Conservation (phyloP, 2,888 invertebrate species). For the Hypena proboscidalis region DNA sequence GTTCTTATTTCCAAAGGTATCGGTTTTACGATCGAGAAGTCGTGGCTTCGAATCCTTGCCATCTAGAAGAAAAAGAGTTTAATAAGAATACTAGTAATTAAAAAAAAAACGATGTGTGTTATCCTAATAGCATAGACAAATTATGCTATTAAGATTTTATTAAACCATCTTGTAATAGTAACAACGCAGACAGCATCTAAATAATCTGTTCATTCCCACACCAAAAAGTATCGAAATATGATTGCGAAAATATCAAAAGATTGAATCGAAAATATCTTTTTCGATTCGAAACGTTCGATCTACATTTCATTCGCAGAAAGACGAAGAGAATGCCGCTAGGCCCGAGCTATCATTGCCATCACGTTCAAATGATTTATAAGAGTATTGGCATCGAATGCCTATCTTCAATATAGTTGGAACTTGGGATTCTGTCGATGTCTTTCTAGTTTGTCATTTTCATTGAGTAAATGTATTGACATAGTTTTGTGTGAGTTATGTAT, state of each 20-base stretch:
- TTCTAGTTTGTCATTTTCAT: conserved; percentile 14
- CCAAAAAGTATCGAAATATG: conserved; percentile 5
- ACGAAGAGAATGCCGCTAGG: conserved; percentile 13
- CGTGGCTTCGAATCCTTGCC: too few species aligned
- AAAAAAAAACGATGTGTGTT: neutral
- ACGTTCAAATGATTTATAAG: conserved; percentile 34
- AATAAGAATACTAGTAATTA: too few species aligned
- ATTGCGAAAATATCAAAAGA: neutral
- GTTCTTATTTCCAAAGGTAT: too few species aligned
- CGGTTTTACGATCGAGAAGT: too few species aligned
- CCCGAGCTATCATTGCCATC: conserved; percentile 19
- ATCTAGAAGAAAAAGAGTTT: too few species aligned
- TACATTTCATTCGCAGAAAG: conserved; percentile 6
- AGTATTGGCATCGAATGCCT: conserved; percentile 15
- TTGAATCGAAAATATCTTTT: conserved; percentile 7
- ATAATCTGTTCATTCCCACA: conserved; percentile 17
- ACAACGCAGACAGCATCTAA: conserved; percentile 3
- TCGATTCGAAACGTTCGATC: conserved; percentile 3
- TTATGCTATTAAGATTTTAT: neutral
- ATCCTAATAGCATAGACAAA: neutral
- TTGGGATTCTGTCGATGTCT: conserved; percentile 7
- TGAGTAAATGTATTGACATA: conserved; percentile 10
- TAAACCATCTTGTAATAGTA: neutral
- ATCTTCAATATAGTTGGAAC: conserved; percentile 11
- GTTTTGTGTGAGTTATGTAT: too few species aligned